A percentile compares a stretch with the other conserved stretches of the same genome.
These are phyloP conservation scores for Speoplatyrhinus poulsoni DNA, from an alignment of 2,113 vertebrate genomes.

Conservation along the genomic window DNA sequence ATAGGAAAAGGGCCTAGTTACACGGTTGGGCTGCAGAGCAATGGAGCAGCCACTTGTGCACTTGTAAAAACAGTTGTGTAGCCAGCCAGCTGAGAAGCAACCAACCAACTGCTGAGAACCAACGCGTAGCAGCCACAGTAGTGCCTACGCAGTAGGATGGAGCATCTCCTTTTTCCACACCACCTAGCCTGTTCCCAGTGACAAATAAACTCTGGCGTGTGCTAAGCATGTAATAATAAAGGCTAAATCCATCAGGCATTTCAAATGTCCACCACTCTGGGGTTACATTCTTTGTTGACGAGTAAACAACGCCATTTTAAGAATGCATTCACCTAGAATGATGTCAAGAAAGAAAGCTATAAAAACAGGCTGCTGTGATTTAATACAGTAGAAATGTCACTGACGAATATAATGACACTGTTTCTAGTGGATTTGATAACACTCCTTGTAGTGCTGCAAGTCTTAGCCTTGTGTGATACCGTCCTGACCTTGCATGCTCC, in stretches of 20 bases:
- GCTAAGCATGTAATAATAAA: slow-evolving; percentile 23
- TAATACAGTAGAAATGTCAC: slow-evolving; percentile 31
- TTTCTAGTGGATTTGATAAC: slow-evolving; percentile 34
- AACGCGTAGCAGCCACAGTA: slow-evolving; percentile 26
- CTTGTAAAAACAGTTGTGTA: slow-evolving; percentile 76
- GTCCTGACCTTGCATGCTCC: too few relatives aligned
- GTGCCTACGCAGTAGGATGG: slow-evolving; percentile 17
- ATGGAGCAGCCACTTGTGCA: slow-evolving; percentile 73
- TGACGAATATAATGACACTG: slow-evolving; percentile 19
- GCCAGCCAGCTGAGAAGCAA: slow-evolving; percentile 62
- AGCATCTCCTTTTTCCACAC: slow-evolving; percentile 13
- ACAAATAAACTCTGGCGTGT: slow-evolving; percentile 25
- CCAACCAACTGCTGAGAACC: slow-evolving; percentile 45
- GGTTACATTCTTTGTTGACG: neutral
- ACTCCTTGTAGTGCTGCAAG: slow-evolving; percentile 23
- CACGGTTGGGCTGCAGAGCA: slow-evolving; percentile 73
- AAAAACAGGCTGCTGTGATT: slow-evolving; percentile 30
- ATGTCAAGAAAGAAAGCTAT: slow-evolving; percentile 18
- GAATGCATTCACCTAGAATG: neutral
- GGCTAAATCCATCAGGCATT: slow-evolving; percentile 28
- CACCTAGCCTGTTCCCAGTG: slow-evolving; percentile 7
- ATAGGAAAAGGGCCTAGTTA: slow-evolving; percentile 73
- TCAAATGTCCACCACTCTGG: slow-evolving; percentile 22
- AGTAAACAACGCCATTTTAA: slow-evolving; percentile 1
- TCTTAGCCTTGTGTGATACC: neutral